Evolutionary conservation across 2,888 invertebrate genomes (phyloP), one percentile per base, ranked within the genome.

Genomic region (Sepiola atlantica): DNA sequence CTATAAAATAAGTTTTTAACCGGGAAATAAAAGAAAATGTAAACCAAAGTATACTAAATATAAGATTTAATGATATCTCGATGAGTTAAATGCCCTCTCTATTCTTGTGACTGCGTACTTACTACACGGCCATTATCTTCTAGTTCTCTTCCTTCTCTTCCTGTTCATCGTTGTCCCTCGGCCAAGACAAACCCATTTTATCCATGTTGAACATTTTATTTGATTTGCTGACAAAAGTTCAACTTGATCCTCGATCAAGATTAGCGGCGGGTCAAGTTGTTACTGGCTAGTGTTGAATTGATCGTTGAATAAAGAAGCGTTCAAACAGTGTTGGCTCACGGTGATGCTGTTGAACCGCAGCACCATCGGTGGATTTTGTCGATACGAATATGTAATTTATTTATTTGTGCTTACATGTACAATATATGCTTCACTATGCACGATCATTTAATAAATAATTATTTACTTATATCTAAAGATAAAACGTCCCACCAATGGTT

Each of bases 161-260:
- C n/a, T 1, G n/a, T n/a, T 32, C 61, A 20, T 21, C 32, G 10
- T 77, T 77, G n/a, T 2, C 77, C 77, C n/a, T 77, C 16, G 77
- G 77, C 32, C 77, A 77, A 77, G 4, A 77, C 77, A 77, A 45
- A 77, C 77, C 77, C 32, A 77, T n/a, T 77, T n/a, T n/a, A n/a
- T 45, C n/a, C 16, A 32, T n/a, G 16, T n/a, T 32, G n/a, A 77
- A 77, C 77, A n/a, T 12, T 16, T 77, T n/a, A 32, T 14, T 32
- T 77, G 77, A n/a, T 77, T n/a, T n/a, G n/a, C 77, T n/a, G 77
- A 77, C 77, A n/a, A 45, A 77, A 77, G 77, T 77, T 77, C 77
- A 77, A 14, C 77, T n/a, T n/a, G 77, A 77, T 77, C 77, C n/a
- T 77, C 12, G 24, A n/a, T n/a, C 10, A 12, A 77, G 77, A 77